Conservation (phyloP, 2,888 invertebrate species). For the Agrochola lota region DNA sequence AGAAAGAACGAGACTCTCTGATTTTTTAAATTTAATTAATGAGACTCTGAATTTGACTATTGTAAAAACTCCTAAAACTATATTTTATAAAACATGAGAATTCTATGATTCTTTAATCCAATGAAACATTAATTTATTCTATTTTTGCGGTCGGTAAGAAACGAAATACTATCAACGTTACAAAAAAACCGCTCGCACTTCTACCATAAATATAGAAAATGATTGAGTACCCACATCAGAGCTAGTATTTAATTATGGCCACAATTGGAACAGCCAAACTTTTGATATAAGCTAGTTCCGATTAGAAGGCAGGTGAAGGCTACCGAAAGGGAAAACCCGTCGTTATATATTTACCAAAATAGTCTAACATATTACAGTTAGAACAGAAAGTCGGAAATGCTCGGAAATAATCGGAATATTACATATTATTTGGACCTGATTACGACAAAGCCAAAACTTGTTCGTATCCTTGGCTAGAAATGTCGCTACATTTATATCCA, state of each 20-base stretch:
- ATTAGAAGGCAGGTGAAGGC: slow-evolving; percentile 21
- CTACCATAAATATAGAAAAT: slow-evolving; percentile 8
- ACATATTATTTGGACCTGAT: not conserved
- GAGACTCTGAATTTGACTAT: too few relatives aligned
- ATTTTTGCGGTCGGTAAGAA: not conserved
- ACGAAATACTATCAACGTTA: slow-evolving; percentile 2
- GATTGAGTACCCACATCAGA: slow-evolving; percentile 21
- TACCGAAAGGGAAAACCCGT: slow-evolving; percentile 5
- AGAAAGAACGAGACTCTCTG: too few relatives aligned
- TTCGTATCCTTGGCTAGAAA: not conserved
- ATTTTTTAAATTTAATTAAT: too few relatives aligned
- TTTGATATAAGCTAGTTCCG: slow-evolving; percentile 12
- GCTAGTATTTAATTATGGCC: slow-evolving; percentile 2
- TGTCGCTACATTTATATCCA: not conserved
- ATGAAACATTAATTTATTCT: slow-evolving; percentile 8
- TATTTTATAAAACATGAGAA: too few relatives aligned
- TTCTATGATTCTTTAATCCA: not conserved
- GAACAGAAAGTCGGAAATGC: slow-evolving; percentile 11
- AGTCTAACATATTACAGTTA: slow-evolving; percentile 10
- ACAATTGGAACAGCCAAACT: slow-evolving; percentile 15
- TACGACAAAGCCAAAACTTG: not conserved
- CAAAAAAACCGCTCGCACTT: slow-evolving; percentile 3
- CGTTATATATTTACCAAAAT: not conserved
- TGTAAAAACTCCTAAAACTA: not conserved
- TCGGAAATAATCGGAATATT: not conserved